phyloP scores from a whole-genome alignment of 2,797 vertebrate genomes.

The Sebastes nivosus region DNA sequence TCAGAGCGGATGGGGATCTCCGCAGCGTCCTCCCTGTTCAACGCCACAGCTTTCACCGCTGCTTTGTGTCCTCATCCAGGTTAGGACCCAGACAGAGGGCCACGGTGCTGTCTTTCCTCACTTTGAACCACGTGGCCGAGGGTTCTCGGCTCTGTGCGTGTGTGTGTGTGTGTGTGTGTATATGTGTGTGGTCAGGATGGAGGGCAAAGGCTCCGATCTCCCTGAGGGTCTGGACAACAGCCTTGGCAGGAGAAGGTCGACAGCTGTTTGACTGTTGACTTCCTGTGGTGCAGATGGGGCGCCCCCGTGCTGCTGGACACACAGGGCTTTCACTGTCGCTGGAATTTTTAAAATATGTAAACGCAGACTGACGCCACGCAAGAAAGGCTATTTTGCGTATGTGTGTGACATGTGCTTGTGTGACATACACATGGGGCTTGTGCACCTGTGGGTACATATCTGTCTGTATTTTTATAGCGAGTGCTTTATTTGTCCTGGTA shows the following conservation, averaged over 20 bases:
- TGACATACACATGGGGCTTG: background rate
- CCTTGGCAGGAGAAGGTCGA: slow-evolving; percentile 36
- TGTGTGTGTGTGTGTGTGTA: background rate
- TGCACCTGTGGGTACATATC: slow-evolving; percentile 31
- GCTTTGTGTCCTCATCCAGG: slow-evolving; percentile 58
- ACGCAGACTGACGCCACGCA: slow-evolving; percentile 9
- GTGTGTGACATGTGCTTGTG: background rate
- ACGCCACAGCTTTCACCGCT: slow-evolving; percentile 4
- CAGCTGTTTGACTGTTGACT: slow-evolving; percentile 63
- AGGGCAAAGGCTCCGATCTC: slow-evolving; percentile 30
- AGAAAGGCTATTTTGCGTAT: background rate
- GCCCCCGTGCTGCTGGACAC: slow-evolving; percentile 9
- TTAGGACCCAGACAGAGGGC: slow-evolving; percentile 48
- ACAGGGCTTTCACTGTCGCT: slow-evolving; percentile 34
- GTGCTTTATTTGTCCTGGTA: background rate
- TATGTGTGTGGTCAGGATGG: slow-evolving; percentile 48
- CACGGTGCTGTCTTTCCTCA: slow-evolving; percentile 46
- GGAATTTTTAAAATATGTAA: slow-evolving; percentile 49
- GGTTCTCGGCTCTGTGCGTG: background rate
- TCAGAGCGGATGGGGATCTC: slow-evolving; percentile 50
- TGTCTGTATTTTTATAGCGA: background rate
- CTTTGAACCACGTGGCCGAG: background rate
- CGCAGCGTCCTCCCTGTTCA: slow-evolving; percentile 17
- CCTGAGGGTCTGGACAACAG: slow-evolving; percentile 52
- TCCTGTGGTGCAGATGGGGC: slow-evolving; percentile 61